phyloP scores from a whole-genome alignment of 1,140 invertebrate genomes.

The Heliconius himera region DNA sequence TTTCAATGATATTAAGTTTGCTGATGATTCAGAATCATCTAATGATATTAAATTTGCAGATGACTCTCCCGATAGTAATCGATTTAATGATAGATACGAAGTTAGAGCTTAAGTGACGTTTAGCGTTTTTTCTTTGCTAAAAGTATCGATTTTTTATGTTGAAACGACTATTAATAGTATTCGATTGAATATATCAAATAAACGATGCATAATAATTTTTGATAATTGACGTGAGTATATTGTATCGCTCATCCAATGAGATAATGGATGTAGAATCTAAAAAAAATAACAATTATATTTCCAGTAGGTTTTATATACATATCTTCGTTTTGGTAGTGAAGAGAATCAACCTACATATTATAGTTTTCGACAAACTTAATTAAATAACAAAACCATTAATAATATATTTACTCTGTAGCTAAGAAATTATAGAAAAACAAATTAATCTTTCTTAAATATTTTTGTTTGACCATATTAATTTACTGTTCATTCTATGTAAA shows the following conservation, averaged over 20 bases:
- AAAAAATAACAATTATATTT: neutral
- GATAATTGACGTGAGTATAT: neutral
- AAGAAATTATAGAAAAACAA: no score
- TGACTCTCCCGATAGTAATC: slow-evolving; percentile 75
- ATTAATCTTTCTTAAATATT: no score
- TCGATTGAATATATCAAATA: slow-evolving; percentile 1
- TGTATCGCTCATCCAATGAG: neutral
- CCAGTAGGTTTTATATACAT: slow-evolving; percentile 6
- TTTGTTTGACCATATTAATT: no score
- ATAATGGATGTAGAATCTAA: neutral
- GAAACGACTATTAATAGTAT: neutral
- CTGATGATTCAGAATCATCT: slow-evolving; percentile 78
- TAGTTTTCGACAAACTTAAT: no score
- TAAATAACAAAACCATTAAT: no score
- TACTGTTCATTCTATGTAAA: no score
- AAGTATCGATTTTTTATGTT: neutral
- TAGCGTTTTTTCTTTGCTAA: neutral
- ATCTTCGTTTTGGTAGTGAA: no score
- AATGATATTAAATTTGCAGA: slow-evolving; percentile 77
- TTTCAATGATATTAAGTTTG: slow-evolving; percentile 74
- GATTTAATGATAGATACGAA: slow-evolving; percentile 67
- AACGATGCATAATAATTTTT: neutral
- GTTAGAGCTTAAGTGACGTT: slow-evolving; percentile 57
- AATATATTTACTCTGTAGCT: no score
- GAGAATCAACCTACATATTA: no score